Base-by-base conservation (phyloP, 2,888 invertebrate species). In the Dynastes hyllus region DNA sequence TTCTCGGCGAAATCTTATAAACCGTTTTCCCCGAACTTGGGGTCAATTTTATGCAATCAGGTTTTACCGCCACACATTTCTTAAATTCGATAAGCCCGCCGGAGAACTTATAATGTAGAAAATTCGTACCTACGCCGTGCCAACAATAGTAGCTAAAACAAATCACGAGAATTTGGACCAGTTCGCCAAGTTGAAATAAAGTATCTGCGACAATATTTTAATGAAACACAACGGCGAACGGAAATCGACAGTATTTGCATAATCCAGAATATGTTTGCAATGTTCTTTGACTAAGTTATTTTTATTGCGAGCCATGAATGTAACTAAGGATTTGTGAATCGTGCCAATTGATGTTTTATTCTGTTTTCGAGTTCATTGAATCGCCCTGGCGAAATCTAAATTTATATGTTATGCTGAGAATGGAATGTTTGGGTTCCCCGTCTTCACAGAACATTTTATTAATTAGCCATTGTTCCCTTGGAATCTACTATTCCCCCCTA, bases 321-420 rank as follows among this genome's bases (percentile, higher is more conserved):
- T 84, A 85, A 83, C 84, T 84, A 82, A 81, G 83, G 82, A 84
- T 81, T 82, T 83, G 84, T 84, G 85, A 85, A 86, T 86, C 85
- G 86, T 86, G 87, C 87, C 87, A 87, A 87, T 87, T 84, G 85
- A 82, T 84, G 83, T 85, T 86, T 86, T 86, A 86, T 86, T 86
- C 86, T 87, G 85, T 87, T 86, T 86, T 85, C 84, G 85, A 85
- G 86, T 86, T 86, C 87, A 87, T 87, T 87, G 87, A 87, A 87
- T 80, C 79, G 71, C 76, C 73, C 65, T 37, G 73, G 61, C 61
- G 61, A 75, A 61, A 45, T 76, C 76, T 79, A 80, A 80, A 75
- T 80, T 80, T 79, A 79, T 71, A 75, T 69, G 80, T 75, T 66
- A 80, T 75, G 80, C 80, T 55, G 32, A 51, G 80, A 78, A 78